These are phyloP conservation scores for Timema cristinae DNA, from an alignment of 2,888 invertebrate species.

Conservation along the genomic window DNA sequence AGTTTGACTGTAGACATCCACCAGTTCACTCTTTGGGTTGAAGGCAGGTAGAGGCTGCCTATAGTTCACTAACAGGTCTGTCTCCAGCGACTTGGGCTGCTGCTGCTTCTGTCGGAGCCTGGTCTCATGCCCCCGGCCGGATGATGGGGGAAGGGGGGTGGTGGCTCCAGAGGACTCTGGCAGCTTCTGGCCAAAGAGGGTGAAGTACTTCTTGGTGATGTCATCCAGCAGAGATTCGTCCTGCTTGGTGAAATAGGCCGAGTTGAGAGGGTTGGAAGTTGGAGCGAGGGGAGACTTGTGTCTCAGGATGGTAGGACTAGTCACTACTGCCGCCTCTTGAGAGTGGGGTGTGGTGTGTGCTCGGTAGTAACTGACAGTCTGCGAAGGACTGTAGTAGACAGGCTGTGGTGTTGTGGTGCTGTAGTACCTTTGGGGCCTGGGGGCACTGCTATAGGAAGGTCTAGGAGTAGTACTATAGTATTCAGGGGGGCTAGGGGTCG, in stretches of 20 bases:
- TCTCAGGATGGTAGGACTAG: constrained; percentile 43
- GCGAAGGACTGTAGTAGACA: constrained; percentile 32
- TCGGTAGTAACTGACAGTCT: constrained; percentile 48
- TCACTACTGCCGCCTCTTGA: not conserved
- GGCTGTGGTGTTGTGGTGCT: constrained; percentile 16
- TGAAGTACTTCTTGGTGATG: constrained; percentile 69
- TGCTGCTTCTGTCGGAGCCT: constrained; percentile 19
- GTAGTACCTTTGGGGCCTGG: not conserved
- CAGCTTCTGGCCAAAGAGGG: constrained; percentile 68
- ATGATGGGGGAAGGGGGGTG: constrained; percentile 35
- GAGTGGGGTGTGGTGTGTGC: not conserved
- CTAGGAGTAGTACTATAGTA: constrained; percentile 14
- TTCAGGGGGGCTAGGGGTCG: constrained; percentile 6
- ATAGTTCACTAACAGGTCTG: constrained; percentile 69
- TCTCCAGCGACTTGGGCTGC: constrained; percentile 50
- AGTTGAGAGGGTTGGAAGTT: constrained; percentile 49
- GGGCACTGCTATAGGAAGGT: not conserved
- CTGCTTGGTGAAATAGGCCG: constrained; percentile 64
- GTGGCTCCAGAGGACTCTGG: constrained; percentile 41
- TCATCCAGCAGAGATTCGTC: constrained; percentile 64
- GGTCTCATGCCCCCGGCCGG: constrained; percentile 28
- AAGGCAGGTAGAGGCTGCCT: constrained; percentile 60
- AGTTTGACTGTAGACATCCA: constrained; percentile 45
- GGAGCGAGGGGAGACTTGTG: constrained; percentile 36
- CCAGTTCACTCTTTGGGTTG: constrained; percentile 65